Evolutionary conservation across 2,113 vertebrate genomes (phyloP).

Genomic region (Cromileptes altivelis): DNA sequence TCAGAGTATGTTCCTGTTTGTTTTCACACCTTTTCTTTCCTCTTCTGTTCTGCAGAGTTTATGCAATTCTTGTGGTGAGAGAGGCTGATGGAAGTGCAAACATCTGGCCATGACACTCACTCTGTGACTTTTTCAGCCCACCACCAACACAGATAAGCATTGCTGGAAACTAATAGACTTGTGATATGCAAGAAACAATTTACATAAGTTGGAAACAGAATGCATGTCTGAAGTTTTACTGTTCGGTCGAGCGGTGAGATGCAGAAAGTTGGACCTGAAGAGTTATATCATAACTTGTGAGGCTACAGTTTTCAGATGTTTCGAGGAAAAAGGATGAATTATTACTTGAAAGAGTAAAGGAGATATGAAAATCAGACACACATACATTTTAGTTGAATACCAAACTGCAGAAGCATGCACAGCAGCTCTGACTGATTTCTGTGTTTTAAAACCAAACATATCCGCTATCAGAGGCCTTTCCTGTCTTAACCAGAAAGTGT

Average conservation of each 20-base stretch:
- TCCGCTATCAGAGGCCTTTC: neutral
- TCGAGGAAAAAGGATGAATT: neutral
- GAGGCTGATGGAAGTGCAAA: neutral
- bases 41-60: neutral
- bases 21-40: constrained; percentile 68
- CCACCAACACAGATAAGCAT: accelerated
- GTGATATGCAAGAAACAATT: neutral
- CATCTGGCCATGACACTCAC: neutral
- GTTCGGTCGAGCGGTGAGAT: neutral
- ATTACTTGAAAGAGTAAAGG: neutral
- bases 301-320: neutral
- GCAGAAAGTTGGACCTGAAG: neutral
- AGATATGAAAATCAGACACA: neutral
- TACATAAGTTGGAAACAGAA: neutral
- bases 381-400: neutral
- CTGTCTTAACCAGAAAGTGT: neutral
- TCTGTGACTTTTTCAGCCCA: neutral
- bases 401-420: too few relatives aligned
- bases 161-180: neutral
- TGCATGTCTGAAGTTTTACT: neutral
- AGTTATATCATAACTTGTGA: neutral
- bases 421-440: neutral
- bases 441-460: neutral
- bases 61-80: neutral
- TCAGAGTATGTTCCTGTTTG: constrained; percentile 65